A percentile compares a stretch with the other conserved stretches of the same genome.
Conservation (phyloP, 1,140 invertebrate genomes). For the Pseudoatta argentina region DNA sequence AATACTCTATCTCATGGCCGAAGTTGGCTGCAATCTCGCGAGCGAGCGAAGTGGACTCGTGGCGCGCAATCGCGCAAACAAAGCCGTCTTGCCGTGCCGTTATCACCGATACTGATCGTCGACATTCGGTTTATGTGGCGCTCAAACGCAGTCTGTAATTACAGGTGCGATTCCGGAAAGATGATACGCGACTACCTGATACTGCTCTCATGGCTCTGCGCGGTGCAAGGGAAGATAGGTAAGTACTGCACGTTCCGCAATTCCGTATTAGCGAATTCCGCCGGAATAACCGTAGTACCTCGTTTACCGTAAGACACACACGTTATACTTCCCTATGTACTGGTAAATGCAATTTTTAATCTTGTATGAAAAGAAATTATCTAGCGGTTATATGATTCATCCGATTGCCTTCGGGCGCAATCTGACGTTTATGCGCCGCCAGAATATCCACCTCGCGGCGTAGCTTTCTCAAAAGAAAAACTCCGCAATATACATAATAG, state of each 20-base stretch:
- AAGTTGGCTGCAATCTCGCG: conserved; percentile 1
- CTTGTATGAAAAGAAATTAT: not conserved
- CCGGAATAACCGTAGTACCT: not conserved
- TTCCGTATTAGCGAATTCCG: not conserved
- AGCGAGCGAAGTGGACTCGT: not conserved
- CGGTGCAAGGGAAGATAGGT: conserved; percentile 84
- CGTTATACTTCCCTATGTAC: not conserved
- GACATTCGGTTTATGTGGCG: not conserved
- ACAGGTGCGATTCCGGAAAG: conserved; percentile 80
- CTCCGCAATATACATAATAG: not conserved
- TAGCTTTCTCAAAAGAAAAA: conserved; percentile 32
- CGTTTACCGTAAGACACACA: not conserved
- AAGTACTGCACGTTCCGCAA: conserved; percentile 55
- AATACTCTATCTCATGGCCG: conserved; percentile 10
- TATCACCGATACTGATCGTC: conserved; percentile 13
- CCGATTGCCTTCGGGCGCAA: conserved; percentile 11
- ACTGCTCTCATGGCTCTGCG: conserved; percentile 83
- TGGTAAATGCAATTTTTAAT: not conserved
- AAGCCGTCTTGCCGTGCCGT: not conserved
- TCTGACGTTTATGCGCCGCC: conserved; percentile 33
- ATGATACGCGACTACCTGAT: conserved; percentile 85
- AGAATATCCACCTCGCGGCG: conserved; percentile 10
- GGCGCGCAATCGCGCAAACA: conserved; percentile 10
- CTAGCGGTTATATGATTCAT: not conserved
- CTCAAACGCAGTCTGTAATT: conserved; percentile 65